These are phyloP conservation scores for Eupsilia transversa DNA, from an alignment of 2,888 invertebrate species.

Conservation along the genomic window DNA sequence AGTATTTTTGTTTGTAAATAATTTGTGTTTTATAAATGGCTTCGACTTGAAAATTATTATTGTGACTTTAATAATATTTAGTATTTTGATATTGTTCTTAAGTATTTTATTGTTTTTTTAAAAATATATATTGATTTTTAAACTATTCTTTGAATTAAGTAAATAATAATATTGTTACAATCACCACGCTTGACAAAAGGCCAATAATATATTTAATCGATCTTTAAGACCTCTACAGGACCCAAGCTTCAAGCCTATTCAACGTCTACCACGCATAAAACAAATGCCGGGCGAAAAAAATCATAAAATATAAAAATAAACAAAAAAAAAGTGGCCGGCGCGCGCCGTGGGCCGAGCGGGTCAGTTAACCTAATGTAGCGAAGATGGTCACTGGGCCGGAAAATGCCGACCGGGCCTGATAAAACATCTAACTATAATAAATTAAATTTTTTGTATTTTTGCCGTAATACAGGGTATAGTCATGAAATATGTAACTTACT, in stretches of 20 bases:
- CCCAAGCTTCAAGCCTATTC: background rate
- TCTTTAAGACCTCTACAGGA: background rate
- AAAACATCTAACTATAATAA: conserved; percentile 60
- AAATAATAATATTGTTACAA: background rate
- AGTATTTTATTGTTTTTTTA: background rate
- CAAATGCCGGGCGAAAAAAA: conserved; percentile 41
- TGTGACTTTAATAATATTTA: background rate
- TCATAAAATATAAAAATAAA: conserved; percentile 56
- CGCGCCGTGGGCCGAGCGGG: conserved; percentile 33
- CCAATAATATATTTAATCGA: background rate
- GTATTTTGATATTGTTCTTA: background rate
- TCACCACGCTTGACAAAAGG: too few relatives aligned
- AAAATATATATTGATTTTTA: background rate
- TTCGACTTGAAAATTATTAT: background rate
- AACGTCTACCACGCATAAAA: conserved; percentile 34
- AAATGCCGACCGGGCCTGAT: conserved; percentile 58
- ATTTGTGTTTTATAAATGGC: conserved; percentile 21
- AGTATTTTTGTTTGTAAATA: conserved; percentile 30
- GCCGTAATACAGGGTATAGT: conserved; percentile 29
- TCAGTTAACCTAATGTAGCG: conserved; percentile 62
- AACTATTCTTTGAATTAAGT: background rate
- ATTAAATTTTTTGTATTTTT: conserved; percentile 61
- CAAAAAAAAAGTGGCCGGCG: conserved; percentile 43
- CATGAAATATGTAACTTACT: conserved; percentile 30
- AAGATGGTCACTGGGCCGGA: conserved; percentile 50